Base-by-base conservation (phyloP, 2,113 vertebrate species). In the Hyperoodon ampullatus region DNA sequence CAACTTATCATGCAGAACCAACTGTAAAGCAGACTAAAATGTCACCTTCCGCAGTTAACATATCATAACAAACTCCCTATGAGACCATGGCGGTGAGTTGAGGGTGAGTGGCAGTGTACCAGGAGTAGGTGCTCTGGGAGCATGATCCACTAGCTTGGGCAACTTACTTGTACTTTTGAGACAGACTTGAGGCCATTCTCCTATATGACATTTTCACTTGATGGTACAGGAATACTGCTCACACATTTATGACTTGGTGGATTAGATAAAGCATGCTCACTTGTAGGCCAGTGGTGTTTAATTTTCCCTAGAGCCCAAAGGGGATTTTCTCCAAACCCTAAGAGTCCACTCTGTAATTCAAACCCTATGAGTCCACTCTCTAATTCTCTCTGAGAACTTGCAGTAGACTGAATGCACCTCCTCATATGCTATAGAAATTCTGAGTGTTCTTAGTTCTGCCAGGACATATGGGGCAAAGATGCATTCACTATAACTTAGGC, bases 381-480 rank as follows among this genome's bases (percentile, higher is more conserved):
- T 33, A 88, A 30, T 33, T 75, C 3, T 88, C 35, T 65, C 70
- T 90, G 68, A 83, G 13, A 23, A 19, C 6, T 77, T 84, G 14
- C 5, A 26, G 16, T 3, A 61, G 14, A 58, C 6, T 39, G 0
- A 30, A 26, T 19, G 7, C 4, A 55, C 0, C 71, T 58, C 2
- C 33, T 65, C 74, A 35, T 53, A 24, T 60, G 9, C 3, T 65
- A 39, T 0, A 77, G 33, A 28, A 85, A 50, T 66, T 60, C 39
- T 81, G 16, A 94, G 3, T 65, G 4, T 35, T 30, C 77, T 81
- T 81, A 42, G 21, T 21, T 70, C 28, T 81, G 11, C 33, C 11
- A 35, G 58, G 5, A 35, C 13, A 19, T 39, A 50, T 65, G 3
- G 44, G 13, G 23, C 24, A 87, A 35, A 74, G 8, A 18, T 47